Evolutionary conservation across 1,140 invertebrate species (phyloP).

Genomic region (Hetaerina americana): DNA sequence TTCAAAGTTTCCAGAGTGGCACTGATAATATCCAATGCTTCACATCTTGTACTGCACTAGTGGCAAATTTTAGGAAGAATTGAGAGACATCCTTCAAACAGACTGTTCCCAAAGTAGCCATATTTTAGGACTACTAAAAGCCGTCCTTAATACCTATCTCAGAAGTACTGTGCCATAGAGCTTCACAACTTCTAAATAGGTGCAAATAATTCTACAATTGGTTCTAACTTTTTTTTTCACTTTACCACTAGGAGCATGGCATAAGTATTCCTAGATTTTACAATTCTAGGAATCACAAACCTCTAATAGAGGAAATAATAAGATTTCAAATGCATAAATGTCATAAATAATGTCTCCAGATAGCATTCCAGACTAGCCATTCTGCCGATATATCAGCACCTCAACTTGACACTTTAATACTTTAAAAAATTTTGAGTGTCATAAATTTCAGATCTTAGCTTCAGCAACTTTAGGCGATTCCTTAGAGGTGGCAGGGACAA

Average conservation of each 20-base stretch:
- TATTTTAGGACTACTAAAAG: no score
- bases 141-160: no score
- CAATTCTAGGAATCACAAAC: background rate
- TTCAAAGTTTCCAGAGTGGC: no score
- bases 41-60: no score
- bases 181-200: background rate
- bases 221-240: background rate
- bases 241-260: background rate
- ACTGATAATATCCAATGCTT: no score
- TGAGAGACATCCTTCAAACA: no score
- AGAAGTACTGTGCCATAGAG: background rate
- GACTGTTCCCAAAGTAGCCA: no score
- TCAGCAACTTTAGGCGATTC: background rate
- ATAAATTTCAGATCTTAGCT: background rate
- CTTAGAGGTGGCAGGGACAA: background rate
- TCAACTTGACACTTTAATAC: background rate
- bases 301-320: background rate
- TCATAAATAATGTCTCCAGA: no score
- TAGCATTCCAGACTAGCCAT: no score
- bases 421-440: no score
- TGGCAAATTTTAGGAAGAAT: no score
- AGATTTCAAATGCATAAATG: no score
- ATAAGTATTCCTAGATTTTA: background rate
- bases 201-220: background rate
- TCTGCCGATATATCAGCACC: background rate